phyloP scores from a whole-genome alignment of 2,797 vertebrate genomes.

The Mormyrops attenuatus region DNA sequence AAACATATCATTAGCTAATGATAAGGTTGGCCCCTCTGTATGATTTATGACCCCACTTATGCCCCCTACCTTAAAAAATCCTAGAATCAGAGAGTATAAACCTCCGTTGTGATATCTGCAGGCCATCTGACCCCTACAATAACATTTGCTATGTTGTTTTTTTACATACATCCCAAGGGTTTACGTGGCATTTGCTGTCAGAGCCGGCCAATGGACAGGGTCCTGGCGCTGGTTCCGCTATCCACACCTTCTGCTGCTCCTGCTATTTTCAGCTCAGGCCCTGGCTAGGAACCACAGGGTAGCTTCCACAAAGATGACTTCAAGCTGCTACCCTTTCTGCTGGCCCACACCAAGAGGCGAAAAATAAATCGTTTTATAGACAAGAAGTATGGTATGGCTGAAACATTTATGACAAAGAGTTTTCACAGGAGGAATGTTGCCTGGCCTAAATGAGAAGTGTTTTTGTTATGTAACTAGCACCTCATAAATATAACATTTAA shows the following conservation, averaged over 20 bases:
- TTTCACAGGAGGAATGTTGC: neutral
- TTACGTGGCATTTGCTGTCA: neutral
- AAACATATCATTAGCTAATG: neutral
- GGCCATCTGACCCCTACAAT: neutral
- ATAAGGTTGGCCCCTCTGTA: neutral
- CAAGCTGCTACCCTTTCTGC: neutral
- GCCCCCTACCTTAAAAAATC: neutral
- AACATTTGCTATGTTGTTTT: neutral
- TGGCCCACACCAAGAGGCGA: neutral
- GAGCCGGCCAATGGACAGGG: neutral
- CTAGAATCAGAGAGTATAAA: neutral
- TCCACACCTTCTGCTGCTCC: constrained; percentile 32
- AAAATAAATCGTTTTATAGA: neutral
- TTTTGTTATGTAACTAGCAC: neutral
- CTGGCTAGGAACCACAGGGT: constrained; percentile 33
- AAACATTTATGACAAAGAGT: neutral
- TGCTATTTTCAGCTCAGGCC: constrained; percentile 35
- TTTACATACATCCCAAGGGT: constrained; percentile 18
- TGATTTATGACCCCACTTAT: neutral
- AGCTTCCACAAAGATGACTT: constrained; percentile 25
- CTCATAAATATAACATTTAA: neutral
- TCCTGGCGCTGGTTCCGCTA: neutral
- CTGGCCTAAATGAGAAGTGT: neutral
- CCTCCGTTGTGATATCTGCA: neutral
- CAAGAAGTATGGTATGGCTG: neutral